phyloP scores from a whole-genome alignment of 2,888 invertebrate species.

The Pterobdella sp. region DNA sequence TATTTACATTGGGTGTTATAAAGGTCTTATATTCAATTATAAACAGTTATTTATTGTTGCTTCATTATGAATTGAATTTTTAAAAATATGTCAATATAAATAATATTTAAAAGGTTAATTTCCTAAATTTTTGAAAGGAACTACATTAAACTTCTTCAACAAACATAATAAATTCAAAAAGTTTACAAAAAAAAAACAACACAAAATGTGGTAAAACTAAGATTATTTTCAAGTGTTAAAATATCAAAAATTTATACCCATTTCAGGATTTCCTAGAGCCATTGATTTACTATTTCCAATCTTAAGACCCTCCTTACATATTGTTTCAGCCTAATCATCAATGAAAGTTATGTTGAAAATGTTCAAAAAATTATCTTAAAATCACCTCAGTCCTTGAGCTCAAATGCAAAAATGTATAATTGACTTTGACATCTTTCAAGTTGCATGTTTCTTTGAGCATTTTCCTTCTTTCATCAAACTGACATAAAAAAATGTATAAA shows the following conservation, averaged over 20 bases:
- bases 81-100: background rate
- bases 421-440: slow-evolving; percentile 18
- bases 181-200: background rate
- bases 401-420: slow-evolving; percentile 16
- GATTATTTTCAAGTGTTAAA: background rate
- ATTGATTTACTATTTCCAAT: slow-evolving; percentile 11
- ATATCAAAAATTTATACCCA: slow-evolving; percentile 6
- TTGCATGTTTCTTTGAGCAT: slow-evolving; percentile 23
- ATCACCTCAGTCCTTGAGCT: slow-evolving; percentile 13
- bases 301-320: slow-evolving; percentile 19
- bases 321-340: slow-evolving; percentile 12
- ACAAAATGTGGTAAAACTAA: background rate
- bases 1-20: background rate
- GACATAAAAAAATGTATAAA: background rate
- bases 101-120: background rate
- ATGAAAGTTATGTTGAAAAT: background rate
- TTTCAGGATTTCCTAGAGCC: slow-evolving; percentile 16
- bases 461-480: slow-evolving; percentile 25
- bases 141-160: background rate
- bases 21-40: background rate
- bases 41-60: background rate
- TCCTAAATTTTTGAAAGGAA: background rate
- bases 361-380: background rate
- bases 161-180: background rate
- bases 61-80: background rate